Conservation (phyloP, 2,113 vertebrate genomes). For the Otolemur garnettii region DNA sequence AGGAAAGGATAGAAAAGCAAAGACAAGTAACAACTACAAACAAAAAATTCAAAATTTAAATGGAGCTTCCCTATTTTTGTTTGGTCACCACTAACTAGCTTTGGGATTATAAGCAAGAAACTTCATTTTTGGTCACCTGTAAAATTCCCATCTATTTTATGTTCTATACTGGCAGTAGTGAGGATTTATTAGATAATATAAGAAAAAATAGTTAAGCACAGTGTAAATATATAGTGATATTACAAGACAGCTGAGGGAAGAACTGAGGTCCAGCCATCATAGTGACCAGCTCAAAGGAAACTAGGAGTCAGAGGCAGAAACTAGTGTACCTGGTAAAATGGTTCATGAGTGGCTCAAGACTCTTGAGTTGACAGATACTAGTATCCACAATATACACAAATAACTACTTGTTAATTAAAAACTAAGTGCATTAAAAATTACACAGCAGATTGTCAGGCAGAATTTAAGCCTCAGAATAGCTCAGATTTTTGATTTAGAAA, state of each 20-base stretch:
- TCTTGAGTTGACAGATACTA: neutral
- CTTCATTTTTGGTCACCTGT: neutral
- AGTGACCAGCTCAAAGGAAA: constrained; percentile 17
- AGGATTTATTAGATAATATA: constrained; percentile 44
- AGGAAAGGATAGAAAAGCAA: constrained; percentile 38
- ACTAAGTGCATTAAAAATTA: constrained; percentile 27
- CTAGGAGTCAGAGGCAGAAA: neutral
- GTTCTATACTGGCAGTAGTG: neutral
- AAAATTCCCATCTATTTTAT: constrained; percentile 47
- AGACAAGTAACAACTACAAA: neutral
- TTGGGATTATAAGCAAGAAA: neutral
- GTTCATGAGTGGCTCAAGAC: neutral
- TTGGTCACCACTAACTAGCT: neutral
- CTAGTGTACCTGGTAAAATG: neutral
- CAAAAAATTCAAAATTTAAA: constrained; percentile 48
- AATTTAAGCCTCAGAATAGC: constrained; percentile 44
- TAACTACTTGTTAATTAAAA: constrained; percentile 36
- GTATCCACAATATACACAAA: neutral
- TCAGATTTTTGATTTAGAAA: constrained; percentile 64
- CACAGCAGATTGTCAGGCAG: neutral
- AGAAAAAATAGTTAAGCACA: neutral
- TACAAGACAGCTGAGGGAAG: neutral
- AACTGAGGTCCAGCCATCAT: neutral
- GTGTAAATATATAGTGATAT: neutral
- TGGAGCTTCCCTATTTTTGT: neutral